Conservation (phyloP, 2,888 invertebrate genomes). For the Erannis defoliaria region DNA sequence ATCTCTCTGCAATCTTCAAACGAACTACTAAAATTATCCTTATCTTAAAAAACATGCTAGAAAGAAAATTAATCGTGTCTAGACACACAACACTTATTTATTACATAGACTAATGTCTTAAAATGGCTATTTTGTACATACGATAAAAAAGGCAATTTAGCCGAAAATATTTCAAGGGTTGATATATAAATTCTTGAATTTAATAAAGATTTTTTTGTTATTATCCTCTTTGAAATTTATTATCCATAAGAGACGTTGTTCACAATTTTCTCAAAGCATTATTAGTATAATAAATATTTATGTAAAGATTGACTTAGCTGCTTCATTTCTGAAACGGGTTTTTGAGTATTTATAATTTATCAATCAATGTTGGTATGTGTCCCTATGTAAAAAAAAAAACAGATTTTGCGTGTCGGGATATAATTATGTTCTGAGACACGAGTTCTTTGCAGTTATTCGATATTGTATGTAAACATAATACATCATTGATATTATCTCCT, state of each 20-base stretch:
- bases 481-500: too few species aligned
- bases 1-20: slow-evolving; percentile 19
- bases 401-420: too few species aligned
- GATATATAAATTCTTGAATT: slow-evolving; percentile 10
- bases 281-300: background rate
- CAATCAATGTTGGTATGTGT: too few species aligned
- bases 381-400: too few species aligned
- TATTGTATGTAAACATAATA: too few species aligned
- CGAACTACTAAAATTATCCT: slow-evolving; percentile 18
- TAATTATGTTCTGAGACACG: too few species aligned
- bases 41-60: slow-evolving; percentile 28
- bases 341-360: background rate
- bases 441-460: too few species aligned
- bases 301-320: background rate
- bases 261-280: background rate
- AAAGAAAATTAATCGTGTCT: slow-evolving; percentile 42
- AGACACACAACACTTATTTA: slow-evolving; percentile 37
- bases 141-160: slow-evolving; percentile 33
- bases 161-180: slow-evolving; percentile 29
- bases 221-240: background rate
- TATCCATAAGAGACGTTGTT: background rate
- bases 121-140: slow-evolving; percentile 28
- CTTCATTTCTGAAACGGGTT: background rate
- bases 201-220: background rate
- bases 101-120: slow-evolving; percentile 26